Evolutionary conservation across 2,797 vertebrate species (phyloP).

Genomic region (Fistularia tabacaria): DNA sequence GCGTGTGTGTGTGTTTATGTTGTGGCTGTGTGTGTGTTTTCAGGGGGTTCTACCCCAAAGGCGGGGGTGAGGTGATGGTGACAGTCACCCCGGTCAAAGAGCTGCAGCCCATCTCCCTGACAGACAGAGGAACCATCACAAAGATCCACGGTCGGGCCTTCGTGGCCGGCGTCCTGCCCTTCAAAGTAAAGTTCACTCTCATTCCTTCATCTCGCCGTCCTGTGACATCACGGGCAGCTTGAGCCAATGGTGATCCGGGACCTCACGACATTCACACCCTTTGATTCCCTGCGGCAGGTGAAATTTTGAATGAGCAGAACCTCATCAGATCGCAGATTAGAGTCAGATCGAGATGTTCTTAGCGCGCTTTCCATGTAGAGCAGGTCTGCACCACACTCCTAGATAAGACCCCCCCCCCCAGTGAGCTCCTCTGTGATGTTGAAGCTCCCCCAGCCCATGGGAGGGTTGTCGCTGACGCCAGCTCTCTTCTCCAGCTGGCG

Average conservation of each 20-base stretch:
- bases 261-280: too few species aligned
- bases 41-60: slow-evolving; percentile 95
- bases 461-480: neutral
- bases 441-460: too few species aligned
- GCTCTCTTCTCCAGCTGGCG: slow-evolving; percentile 78
- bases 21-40: slow-evolving; percentile 10
- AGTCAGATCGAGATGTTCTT: too few species aligned
- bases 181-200: slow-evolving; percentile 74
- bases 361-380: too few species aligned
- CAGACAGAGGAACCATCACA: slow-evolving; percentile 86
- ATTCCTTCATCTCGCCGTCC: too few species aligned
- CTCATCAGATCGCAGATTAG: too few species aligned
- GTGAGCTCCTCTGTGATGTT: too few species aligned
- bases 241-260: too few species aligned
- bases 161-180: slow-evolving; percentile 90
- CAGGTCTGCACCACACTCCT: too few species aligned
- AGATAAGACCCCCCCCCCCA: too few species aligned
- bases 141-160: slow-evolving; percentile 93
- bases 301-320: too few species aligned
- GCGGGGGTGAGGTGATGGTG: slow-evolving; percentile 87
- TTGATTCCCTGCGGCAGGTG: too few species aligned
- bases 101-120: slow-evolving; percentile 83
- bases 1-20: neutral
- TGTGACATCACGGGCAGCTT: neutral
- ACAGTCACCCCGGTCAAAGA: slow-evolving; percentile 88